Conservation (phyloP, 2,888 invertebrate species). For the Sarcophaga carnaria region DNA sequence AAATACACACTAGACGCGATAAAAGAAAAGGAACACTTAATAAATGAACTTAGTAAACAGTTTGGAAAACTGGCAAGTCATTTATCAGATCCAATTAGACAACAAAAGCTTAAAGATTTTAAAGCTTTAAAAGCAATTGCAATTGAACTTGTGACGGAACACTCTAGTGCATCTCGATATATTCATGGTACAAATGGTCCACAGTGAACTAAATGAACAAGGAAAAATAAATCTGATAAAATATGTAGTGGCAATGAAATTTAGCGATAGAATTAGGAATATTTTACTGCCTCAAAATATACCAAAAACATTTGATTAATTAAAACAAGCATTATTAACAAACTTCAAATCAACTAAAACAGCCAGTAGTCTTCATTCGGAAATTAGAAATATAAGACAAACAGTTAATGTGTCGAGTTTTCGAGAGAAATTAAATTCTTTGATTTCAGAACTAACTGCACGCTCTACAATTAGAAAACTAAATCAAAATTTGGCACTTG, state of each 20-base stretch:
- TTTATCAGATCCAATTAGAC: too few relatives aligned
- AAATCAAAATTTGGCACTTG: neutral
- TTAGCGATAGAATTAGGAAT: neutral
- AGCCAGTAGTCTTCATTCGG: neutral
- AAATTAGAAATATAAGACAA: neutral
- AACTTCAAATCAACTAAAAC: constrained; percentile 4
- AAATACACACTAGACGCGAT: too few relatives aligned
- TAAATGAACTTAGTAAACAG: too few relatives aligned
- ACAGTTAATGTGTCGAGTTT: neutral
- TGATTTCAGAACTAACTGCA: neutral
- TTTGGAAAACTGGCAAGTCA: too few relatives aligned
- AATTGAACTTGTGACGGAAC: neutral
- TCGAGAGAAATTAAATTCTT: neutral
- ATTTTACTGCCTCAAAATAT: neutral
- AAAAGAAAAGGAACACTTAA: too few relatives aligned
- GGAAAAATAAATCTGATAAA: constrained; percentile 4
- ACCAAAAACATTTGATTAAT: constrained; percentile 12
- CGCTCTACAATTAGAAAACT: neutral
- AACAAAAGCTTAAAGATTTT: too few relatives aligned
- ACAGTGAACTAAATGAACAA: neutral
- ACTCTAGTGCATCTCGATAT: neutral
- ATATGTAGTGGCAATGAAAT: constrained; percentile 18
- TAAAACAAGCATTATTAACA: neutral
- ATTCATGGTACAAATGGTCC: neutral
- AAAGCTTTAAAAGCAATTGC: too few relatives aligned